These are phyloP conservation scores for Eurosta solidaginis DNA, from an alignment of 1,140 invertebrate genomes.

Conservation along the genomic window DNA sequence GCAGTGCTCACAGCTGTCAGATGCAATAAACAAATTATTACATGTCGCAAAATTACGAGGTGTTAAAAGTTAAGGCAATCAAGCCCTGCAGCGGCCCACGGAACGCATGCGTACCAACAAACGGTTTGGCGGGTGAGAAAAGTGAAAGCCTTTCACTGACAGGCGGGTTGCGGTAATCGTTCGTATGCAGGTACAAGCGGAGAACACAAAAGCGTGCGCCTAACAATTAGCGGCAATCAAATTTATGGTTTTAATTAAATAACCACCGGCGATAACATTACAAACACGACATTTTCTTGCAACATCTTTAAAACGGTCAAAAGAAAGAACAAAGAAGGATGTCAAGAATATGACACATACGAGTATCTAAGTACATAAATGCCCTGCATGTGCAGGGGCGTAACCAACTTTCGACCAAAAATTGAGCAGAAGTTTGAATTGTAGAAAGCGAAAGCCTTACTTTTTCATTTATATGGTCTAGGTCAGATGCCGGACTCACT, in stretches of 20 bases:
- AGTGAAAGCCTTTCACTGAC: slow-evolving; percentile 18
- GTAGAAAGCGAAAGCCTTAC: background rate
- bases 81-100: background rate
- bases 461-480: background rate
- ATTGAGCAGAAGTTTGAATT: too few relatives aligned
- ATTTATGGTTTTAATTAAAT: slow-evolving; percentile 24
- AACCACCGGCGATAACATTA: slow-evolving; percentile 15
- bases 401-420: too few relatives aligned
- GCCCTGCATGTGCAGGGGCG: too few relatives aligned
- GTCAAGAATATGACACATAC: background rate
- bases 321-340: background rate
- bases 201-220: background rate
- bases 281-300: background rate
- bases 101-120: too few relatives aligned
- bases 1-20: background rate
- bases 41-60: slow-evolving; percentile 12
- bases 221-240: slow-evolving; percentile 23
- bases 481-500: too few relatives aligned
- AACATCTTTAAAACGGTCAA: background rate
- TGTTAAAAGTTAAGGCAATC: slow-evolving; percentile 1
- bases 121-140: background rate
- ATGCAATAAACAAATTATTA: background rate
- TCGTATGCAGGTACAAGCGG: too few relatives aligned
- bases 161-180: too few relatives aligned
- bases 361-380: background rate